Conservation (phyloP, 2,797 vertebrate species). For the Manis crassicaudata region DNA sequence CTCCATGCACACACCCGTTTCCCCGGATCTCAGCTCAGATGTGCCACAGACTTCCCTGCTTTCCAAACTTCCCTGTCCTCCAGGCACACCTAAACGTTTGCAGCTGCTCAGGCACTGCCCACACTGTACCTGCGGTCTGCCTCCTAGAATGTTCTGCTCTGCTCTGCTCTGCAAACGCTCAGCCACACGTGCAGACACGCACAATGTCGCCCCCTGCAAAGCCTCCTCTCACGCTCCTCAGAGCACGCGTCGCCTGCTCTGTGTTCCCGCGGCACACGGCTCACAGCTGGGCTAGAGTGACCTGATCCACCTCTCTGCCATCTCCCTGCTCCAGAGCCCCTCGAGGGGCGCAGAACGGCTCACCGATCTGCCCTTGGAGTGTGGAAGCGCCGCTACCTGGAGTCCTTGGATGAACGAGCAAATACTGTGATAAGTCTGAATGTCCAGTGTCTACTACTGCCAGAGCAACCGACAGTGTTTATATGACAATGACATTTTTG, state of each 20-base stretch:
- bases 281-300: neutral
- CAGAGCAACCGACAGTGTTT: neutral
- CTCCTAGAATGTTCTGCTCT: neutral
- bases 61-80: neutral
- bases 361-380: neutral
- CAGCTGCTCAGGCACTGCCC: neutral
- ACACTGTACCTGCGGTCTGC: neutral
- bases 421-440: neutral
- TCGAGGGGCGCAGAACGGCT: neutral
- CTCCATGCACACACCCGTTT: neutral
- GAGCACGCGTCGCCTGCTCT: neutral
- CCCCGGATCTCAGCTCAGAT: neutral
- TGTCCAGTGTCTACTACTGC: neutral
- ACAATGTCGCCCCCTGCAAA: neutral
- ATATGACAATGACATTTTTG: neutral
- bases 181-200: neutral
- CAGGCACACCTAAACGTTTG: neutral
- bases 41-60: neutral
- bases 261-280: neutral
- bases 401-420: neutral
- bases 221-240: neutral
- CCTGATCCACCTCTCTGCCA: neutral
- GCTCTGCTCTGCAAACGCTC: neutral
- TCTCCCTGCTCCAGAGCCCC: neutral
- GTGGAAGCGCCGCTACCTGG: neutral